Percentiles rank a stretch among this genome's conserved stretches.
phyloP scores from a whole-genome alignment of 2,888 invertebrate species.

The Lycia hirtaria region DNA sequence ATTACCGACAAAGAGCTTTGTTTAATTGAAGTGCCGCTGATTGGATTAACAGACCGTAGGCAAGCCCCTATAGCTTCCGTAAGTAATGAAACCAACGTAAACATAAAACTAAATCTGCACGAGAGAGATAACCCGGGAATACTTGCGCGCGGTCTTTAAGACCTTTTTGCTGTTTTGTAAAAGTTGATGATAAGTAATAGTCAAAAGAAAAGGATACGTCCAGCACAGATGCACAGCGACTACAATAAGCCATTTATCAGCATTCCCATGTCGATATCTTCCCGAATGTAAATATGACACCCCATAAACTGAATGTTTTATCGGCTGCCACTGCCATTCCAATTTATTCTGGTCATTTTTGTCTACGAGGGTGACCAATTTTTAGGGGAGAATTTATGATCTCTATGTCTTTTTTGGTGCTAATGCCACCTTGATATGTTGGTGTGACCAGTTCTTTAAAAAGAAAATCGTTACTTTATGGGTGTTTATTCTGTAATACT shows the following conservation, averaged over 20 bases:
- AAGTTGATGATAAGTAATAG: conserved; percentile 1
- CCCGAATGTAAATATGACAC: conserved; percentile 85
- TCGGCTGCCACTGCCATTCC: conserved; percentile 81
- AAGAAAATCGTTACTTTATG: conserved; percentile 33
- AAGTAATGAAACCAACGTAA: conserved; percentile 54
- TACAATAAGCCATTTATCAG: conserved; percentile 64
- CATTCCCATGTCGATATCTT: conserved; percentile 76
- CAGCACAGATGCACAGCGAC: conserved; percentile 29
- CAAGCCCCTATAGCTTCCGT: conserved; percentile 51
- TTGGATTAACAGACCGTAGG: conserved; percentile 66
- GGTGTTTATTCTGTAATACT: conserved; percentile 25
- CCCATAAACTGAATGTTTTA: conserved; percentile 85
- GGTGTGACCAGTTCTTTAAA: conserved; percentile 45
- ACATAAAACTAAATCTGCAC: conserved; percentile 47
- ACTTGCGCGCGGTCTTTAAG: background rate
- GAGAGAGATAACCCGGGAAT: conserved; percentile 25
- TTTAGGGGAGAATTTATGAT: conserved; percentile 79
- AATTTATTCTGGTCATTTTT: conserved; percentile 85
- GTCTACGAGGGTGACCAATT: conserved; percentile 81
- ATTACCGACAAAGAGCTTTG: conserved; percentile 74
- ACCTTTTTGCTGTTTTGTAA: background rate
- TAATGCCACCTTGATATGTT: conserved; percentile 63
- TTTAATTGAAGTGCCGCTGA: conserved; percentile 77
- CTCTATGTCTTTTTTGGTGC: conserved; percentile 68
- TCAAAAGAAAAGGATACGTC: conserved; percentile 5